Base-by-base conservation (phyloP, 1,140 invertebrate genomes). In the Caenorhabditis tropicalis region DNA sequence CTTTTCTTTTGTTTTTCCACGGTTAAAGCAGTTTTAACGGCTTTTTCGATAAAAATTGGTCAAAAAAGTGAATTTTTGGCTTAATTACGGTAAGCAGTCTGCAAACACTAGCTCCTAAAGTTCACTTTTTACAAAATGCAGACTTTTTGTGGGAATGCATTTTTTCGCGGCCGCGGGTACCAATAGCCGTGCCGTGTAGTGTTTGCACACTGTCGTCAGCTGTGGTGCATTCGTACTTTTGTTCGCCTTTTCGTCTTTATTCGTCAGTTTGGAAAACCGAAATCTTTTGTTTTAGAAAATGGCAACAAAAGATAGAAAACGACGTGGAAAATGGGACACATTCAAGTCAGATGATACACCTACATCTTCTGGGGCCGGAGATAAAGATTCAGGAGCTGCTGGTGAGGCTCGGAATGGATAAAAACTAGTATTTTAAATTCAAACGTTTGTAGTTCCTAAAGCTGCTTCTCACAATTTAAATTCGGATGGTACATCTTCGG, bases 391-490 rank as follows among this genome's bases (percentile, higher is more conserved):
- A 27, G 60, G 48, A 7, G 80, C 80, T 82, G 33, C 80, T 53
- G 80, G 82, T 70, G 15, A 27, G 27, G 6, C 48, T 33, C 7
- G 21, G 4, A 24, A 9, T 29, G 0, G 16, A n/a, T 51, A 21
- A 39, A 9, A 36, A 49, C 9, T 10, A 74, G 5, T 49, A 46
- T 2, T 24, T 48, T 48, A 15, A 43, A 24, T 43, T 12, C 39
- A 43, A 43, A 12, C n/a, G n/a, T n/a, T 60, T 81, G 60, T n/a
- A 85, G 83, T 85, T 70, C 84, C 84, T 24, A 85, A 85, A 79
- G 84, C 84, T 2, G 84, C 84, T 21, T 80, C 70, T 19, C 49
- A 56, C 29, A 85, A 85, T 82, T 51, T 85, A 10, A 82, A 79
- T 24, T 21, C n/a, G 31, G 39, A 39, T 4, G 58, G 56, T 43